Base-by-base conservation (phyloP, 1,140 invertebrate genomes). In the Brachionus paranguensis region DNA sequence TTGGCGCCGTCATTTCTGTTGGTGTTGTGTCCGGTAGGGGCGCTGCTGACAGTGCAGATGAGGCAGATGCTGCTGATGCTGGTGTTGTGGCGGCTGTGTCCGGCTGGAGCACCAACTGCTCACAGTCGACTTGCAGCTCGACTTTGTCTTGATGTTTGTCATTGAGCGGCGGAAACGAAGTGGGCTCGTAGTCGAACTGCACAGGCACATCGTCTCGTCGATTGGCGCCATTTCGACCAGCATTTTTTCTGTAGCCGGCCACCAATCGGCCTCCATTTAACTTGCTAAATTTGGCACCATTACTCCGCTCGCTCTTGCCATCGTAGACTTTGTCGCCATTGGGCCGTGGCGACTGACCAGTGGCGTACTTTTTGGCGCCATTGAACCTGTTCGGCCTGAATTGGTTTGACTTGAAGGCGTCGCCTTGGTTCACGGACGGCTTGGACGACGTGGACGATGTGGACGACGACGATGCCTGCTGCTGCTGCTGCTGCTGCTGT, bases 151-250 rank as follows among this genome's bases (percentile, higher is more conserved):
- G 24, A 14, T 14, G 3, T 12, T 29, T 50, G 17, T 76, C 72
- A 27, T 50, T 76, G 4, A 76, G 27, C 0, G 72, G 72, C 20
- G 72, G 72, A 29, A 76, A 76, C n/a, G 72, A 76, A 17, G 20
- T 76, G 12, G 72, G 72, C 27, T 76, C 72, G 29, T 76, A 76
- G 47, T 76, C 72, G 2, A 76, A 76, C 43, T 76, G 72, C 14
- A 76, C 72, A n/a, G 33, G 2, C 17, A 41, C 12, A 1, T 76
- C 41, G 27, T 76, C n/a, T 53, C 50, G 27, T 8, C 72, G 14
- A 72, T 14, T 14, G 14, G 45, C 11, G 11, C n/a, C n/a, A 43
- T 45, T 45, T 43, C n/a, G 33, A 70, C 27, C 33, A 6, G 33
- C 33, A 7, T 37, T 37, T 37, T 33, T 68, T 33, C 17, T 68